Conservation (phyloP, 2,888 invertebrate genomes). For the Eilema sororculum region DNA sequence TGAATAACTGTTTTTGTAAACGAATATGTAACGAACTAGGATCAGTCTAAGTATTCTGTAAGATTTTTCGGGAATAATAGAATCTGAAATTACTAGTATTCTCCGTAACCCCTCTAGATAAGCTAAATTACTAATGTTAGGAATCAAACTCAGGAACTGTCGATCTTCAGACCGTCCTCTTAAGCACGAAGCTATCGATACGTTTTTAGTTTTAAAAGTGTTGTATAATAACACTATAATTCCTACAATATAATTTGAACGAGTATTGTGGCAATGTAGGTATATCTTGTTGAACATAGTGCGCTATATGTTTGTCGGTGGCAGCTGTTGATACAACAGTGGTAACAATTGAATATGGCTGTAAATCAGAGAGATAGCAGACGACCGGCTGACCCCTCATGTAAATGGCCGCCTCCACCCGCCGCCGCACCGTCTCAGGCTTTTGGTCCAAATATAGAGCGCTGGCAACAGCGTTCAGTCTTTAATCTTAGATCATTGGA, state of each 20-base stretch:
- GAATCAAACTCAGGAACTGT: too few relatives aligned
- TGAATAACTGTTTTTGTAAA: constrained; percentile 35
- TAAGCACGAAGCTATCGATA: too few relatives aligned
- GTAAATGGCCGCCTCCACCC: constrained; percentile 76
- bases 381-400: constrained; percentile 74
- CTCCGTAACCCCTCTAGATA: too few relatives aligned
- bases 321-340: constrained; percentile 82
- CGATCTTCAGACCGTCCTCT: too few relatives aligned
- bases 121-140: too few relatives aligned
- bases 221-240: constrained; percentile 18
- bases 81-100: too few relatives aligned
- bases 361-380: constrained; percentile 83
- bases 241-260: constrained; percentile 28
- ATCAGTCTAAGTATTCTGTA: constrained; percentile 9
- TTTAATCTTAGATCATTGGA: constrained; percentile 15
- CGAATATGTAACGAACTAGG: constrained; percentile 19
- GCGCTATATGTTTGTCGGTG: constrained; percentile 72
- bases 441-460: constrained; percentile 62
- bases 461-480: constrained; percentile 36
- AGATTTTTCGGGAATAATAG: background rate
- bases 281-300: constrained; percentile 34
- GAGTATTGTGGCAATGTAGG: constrained; percentile 28
- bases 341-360: constrained; percentile 83
- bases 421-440: constrained; percentile 59
- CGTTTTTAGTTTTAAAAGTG: background rate